Conservation (phyloP, 2,888 invertebrate genomes). For the Pristionchus maxplancki region DNA sequence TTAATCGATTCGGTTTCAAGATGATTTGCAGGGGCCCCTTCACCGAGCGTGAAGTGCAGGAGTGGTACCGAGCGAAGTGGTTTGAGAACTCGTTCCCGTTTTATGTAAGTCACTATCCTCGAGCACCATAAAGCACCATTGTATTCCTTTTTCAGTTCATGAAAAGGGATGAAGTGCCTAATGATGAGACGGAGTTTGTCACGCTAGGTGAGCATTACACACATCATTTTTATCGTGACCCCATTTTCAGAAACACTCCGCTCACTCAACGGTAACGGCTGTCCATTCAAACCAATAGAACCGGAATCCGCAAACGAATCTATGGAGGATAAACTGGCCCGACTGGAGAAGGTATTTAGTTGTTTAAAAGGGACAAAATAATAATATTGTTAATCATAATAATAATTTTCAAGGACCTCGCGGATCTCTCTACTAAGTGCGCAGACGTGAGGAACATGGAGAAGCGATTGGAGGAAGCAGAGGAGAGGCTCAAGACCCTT, state of each 20-base stretch:
- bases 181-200: not conserved
- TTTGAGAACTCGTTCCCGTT: not conserved
- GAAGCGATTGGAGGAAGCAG: not conserved
- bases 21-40: not conserved
- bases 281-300: not conserved
- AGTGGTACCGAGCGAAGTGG: slow-evolving; percentile 14
- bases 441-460: not conserved
- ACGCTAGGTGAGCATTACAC: not conserved
- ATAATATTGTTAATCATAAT: not conserved
- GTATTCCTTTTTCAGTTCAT: not conserved
- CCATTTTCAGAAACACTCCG: too few relatives aligned
- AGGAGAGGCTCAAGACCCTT: not conserved
- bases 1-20: too few relatives aligned
- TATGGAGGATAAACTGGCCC: too few relatives aligned
- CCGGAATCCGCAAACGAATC: too few relatives aligned
- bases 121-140: not conserved
- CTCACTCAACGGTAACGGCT: too few relatives aligned
- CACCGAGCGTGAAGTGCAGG: not conserved
- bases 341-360: not conserved
- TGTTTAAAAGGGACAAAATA: too few relatives aligned
- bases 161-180: not conserved
- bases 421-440: not conserved
- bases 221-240: not conserved
- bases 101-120: not conserved
- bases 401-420: not conserved